These are phyloP conservation scores for Plecturocebus donacophilus DNA, from an alignment of 2,113 vertebrate genomes.

Conservation along the genomic window DNA sequence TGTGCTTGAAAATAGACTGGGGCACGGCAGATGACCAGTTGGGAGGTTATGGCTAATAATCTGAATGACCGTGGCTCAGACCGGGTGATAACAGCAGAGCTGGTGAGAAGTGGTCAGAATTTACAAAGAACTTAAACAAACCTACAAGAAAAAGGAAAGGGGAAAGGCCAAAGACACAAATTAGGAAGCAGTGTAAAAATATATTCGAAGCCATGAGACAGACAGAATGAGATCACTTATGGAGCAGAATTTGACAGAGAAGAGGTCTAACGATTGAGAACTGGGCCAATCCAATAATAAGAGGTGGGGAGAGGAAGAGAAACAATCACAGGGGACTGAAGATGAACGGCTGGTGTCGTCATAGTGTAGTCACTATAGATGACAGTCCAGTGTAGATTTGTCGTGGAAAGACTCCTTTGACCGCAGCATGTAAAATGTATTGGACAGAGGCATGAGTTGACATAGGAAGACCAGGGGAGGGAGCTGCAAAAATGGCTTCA, in stretches of 20 bases:
- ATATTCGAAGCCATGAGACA: background rate
- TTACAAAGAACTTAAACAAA: background rate
- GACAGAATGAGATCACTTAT: background rate
- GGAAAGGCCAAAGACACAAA: background rate
- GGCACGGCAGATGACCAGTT: background rate
- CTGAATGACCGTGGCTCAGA: background rate
- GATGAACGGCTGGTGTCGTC: background rate
- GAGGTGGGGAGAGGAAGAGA: background rate
- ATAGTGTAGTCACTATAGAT: too few relatives aligned
- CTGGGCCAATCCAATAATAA: background rate
- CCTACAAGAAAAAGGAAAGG: background rate
- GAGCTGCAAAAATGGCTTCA: background rate
- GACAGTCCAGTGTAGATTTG: background rate
- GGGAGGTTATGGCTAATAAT: background rate
- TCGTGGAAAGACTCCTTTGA: background rate
- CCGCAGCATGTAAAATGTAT: background rate
- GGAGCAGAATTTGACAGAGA: background rate
- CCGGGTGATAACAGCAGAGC: background rate
- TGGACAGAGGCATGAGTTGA: background rate
- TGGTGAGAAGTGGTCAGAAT: background rate
- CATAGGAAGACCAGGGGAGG: background rate
- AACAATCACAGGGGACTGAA: background rate
- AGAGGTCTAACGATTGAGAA: background rate
- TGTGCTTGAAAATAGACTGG: background rate
- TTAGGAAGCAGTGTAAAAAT: background rate